Conservation (phyloP, 2,888 invertebrate species). For the Epinotia ramella region DNA sequence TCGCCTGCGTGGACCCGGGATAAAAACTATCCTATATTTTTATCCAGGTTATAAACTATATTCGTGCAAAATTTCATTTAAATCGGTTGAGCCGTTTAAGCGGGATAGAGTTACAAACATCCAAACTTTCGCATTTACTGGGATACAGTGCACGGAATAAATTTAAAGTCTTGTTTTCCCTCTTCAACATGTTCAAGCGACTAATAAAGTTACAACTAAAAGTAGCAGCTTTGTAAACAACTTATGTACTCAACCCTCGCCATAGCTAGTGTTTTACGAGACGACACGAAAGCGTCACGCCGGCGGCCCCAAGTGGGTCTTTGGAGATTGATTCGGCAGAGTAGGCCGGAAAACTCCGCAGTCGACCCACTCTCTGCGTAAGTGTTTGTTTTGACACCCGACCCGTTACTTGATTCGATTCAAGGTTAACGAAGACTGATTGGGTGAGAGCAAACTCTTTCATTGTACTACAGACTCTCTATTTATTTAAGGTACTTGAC, state of each 20-base stretch:
- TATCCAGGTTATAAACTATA: too few relatives aligned
- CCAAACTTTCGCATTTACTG: too few relatives aligned
- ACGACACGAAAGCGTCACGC: conserved; percentile 57
- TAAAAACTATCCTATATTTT: too few relatives aligned
- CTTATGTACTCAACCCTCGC: conserved; percentile 4
- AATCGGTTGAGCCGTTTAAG: too few relatives aligned
- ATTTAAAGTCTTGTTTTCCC: too few relatives aligned
- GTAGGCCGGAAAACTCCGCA: conserved; percentile 40
- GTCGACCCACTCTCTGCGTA: conserved; percentile 32
- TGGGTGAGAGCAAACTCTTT: conserved; percentile 20
- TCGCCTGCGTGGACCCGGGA: too few relatives aligned
- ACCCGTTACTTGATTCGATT: conserved; percentile 35
- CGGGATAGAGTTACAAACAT: too few relatives aligned
- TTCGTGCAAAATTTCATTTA: too few relatives aligned
- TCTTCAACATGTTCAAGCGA: too few relatives aligned
- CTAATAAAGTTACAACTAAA: too few relatives aligned
- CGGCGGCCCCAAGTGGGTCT: conserved; percentile 48
- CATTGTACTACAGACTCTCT: conserved; percentile 8
- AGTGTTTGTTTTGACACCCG: conserved; percentile 42
- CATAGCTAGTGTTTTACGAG: conserved; percentile 43
- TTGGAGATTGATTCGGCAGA: conserved; percentile 42
- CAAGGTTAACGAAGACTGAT: conserved; percentile 40
- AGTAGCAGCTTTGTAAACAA: neutral
- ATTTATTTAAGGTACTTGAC: conserved; percentile 12
- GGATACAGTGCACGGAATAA: too few relatives aligned